Evolutionary conservation across 1,140 invertebrate genomes (phyloP), one percentile per base, ranked within the genome.

Genomic region (Leguminivora glycinivorella): DNA sequence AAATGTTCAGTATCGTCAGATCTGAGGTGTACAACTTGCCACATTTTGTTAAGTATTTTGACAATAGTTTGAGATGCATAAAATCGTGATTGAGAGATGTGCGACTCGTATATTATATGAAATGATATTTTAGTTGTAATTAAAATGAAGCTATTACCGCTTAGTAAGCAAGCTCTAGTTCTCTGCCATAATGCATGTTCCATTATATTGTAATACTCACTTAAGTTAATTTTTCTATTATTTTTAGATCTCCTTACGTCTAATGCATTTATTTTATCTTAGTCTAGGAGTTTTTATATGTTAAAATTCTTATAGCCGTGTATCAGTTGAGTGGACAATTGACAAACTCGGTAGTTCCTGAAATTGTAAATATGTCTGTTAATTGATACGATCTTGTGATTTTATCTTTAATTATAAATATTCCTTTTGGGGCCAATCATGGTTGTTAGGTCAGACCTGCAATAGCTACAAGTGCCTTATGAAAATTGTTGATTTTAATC

Each of bases 141-240:
- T 76, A 74, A 86, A 87, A 83, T 83, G 89, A 91, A 85, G 89
- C 89, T 91, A 89, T 89, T 87, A 82, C 86, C 84, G 89, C 89
- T 91, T 89, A 90, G 84, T 88, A 81, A 89, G 85, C 87, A 86
- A 85, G 80, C 83, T 87, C 78, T 88, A 91, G 89, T 84, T 88
- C 86, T 92, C 90, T 92, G 91, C 91, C 91, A 92, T 92, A 92
- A 90, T 92, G 89, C 90, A 92, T 92, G 91, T 92, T 92, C 91
- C 91, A 92, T 89, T 92, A 85, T 82, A 84, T 89, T 87, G 85
- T 92, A 92, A 92, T 92, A 92, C 91, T 92, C 91, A 92, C 79
- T 80, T 90, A 88, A 90, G 88, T 88, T 91, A 88, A 89, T 88
- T 82, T 85, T 88, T 90, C 83, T 78, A 85, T 91, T 91, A 89